Evolutionary conservation across 1,140 invertebrate species (phyloP), one percentile per base, ranked within the genome.

Genomic region (Piezodorus guildinii): DNA sequence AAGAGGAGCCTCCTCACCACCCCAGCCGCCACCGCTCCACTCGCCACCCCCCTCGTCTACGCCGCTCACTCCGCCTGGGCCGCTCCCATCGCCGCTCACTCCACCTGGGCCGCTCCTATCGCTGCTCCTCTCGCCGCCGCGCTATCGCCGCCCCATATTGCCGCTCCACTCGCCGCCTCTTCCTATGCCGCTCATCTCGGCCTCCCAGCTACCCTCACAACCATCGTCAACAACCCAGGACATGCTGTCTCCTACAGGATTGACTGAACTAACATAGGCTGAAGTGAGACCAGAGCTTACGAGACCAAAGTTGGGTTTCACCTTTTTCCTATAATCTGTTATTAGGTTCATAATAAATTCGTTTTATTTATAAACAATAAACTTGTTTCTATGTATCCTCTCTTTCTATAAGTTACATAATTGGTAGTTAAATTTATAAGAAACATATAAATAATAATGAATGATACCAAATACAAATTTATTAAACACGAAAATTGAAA

Each of bases 171-270:
- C 68, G 23, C 25, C 60, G 43, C 51, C 9, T 44, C 62, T 30
- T 19, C 30, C 67, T 71, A 70, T 72, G 74, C 25, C 62, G 69
- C 74, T 70, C 70, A 67, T 72, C 74, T 67, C 60, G 45, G 65
- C 56, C 68, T 68, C 60, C 62, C 64, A 70, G 78, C 77, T 72
- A 75, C 70, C 58, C 69, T 76, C 62, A 75, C 72, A 71, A 73
- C 71, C 62, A 68, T 74, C 43, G 72, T 74, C 67, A 73, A 74
- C 71, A 76, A 69, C 70, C 72, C 73, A 56, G 73, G 71, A 67
- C 73, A 75, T 68, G 75, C 73, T 62, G 71, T 76, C 68, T 72
- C 71, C 63, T 75, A 75, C 71, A 67, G 74, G 59, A 70, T 72
- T 66, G 72, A 73, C 67, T 76, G 73, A 72, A 65, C 44, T 59